phyloP scores from a whole-genome alignment of 1,140 invertebrate species.

The Apis mellifera region Amel_HAv3.1 CM009942.2:10652501-10653000 shows the following conservation, averaged over 20 bases:
- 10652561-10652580: conserved; percentile 13
- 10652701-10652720: conserved; percentile 23
- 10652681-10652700: conserved; percentile 55
- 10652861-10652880: neutral
- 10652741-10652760: conserved; percentile 55
- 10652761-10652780: conserved; percentile 10
- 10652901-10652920: neutral
- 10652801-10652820: too few relatives aligned
- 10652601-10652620: conserved; percentile 36
- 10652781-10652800: neutral
- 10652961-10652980: neutral
- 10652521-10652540: neutral
- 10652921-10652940: neutral
- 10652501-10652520: neutral
- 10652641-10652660: neutral
- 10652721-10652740: conserved; percentile 51
- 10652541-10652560: too few relatives aligned
- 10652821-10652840: too few relatives aligned
- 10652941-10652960: neutral
- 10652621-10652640: conserved; percentile 45
- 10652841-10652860: conserved; percentile 2
- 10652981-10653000: conserved; percentile 6
- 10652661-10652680: conserved; percentile 50
- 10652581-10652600: conserved; percentile 35
- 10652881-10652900: neutral